A percentile compares a stretch with the other conserved stretches of the same genome.
Evolutionary conservation across 2,888 invertebrate species (phyloP).

Genomic region (Cepaea hortensis): DNA sequence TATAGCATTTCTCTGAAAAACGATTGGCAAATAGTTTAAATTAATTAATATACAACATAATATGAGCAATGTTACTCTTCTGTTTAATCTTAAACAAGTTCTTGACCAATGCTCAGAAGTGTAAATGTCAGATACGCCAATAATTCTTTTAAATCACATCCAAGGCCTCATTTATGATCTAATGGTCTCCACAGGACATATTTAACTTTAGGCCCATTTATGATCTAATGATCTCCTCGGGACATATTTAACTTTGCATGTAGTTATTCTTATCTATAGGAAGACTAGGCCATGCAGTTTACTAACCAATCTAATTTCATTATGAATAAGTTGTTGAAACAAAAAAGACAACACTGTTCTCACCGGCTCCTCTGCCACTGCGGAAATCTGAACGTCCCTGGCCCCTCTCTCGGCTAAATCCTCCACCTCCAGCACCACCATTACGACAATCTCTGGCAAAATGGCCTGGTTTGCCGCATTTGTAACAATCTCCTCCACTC

Average conservation of each 20-base stretch:
- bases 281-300: no score
- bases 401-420: conserved; percentile 50
- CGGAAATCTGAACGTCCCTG: conserved; percentile 45
- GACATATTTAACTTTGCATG: no score
- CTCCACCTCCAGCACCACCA: conserved; percentile 49
- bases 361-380: conserved; percentile 45
- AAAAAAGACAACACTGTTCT: conserved; percentile 3
- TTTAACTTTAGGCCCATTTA: no score
- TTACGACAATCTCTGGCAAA: conserved; percentile 74
- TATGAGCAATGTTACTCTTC: background rate
- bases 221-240: no score
- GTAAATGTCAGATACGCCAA: no score
- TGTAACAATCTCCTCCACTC: conserved; percentile 82
- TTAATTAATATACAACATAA: background rate
- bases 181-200: no score
- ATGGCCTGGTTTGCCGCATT: conserved; percentile 88
- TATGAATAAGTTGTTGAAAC: no score
- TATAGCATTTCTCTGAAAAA: conserved; percentile 89
- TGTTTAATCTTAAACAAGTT: background rate
- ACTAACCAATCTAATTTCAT: no score
- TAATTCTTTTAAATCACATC: no score
- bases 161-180: no score
- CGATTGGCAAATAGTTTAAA: background rate
- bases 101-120: background rate
- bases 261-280: no score